Conservation (phyloP, 2,888 invertebrate genomes). For the Xylota sylvarum region DNA sequence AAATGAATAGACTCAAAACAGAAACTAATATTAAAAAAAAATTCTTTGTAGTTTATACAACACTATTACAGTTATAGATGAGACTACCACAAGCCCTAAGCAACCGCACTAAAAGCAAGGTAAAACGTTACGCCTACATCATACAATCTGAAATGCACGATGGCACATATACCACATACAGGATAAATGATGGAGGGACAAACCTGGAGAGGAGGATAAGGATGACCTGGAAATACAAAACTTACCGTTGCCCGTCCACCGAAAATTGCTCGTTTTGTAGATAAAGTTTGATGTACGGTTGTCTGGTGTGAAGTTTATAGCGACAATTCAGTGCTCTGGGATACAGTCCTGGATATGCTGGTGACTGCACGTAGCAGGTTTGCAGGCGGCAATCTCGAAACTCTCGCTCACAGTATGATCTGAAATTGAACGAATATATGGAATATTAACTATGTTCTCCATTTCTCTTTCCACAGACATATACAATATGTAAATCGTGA, state of each 20-base stretch:
- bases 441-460: constrained; percentile 63
- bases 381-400: constrained; percentile 95
- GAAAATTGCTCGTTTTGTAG: constrained; percentile 97
- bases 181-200: constrained; percentile 16
- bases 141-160: constrained; percentile 1
- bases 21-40: background rate
- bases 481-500: constrained; percentile 55
- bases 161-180: background rate
- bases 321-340: constrained; percentile 96
- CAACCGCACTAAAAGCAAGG: background rate
- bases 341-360: constrained; percentile 96
- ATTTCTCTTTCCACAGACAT: constrained; percentile 10
- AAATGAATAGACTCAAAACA: no score
- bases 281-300: constrained; percentile 95
- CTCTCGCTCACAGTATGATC: constrained; percentile 94
- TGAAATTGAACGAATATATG: constrained; percentile 82
- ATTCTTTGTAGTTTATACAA: no score
- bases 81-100: background rate
- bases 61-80: no score
- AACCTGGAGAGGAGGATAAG: constrained; percentile 6
- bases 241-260: constrained; percentile 92
- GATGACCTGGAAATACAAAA: constrained; percentile 47
- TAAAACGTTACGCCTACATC: constrained; percentile 11
- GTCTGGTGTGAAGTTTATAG: constrained; percentile 94
- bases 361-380: constrained; percentile 97